Evolutionary conservation across 2,113 vertebrate species (phyloP), one percentile per base, ranked within the genome.

Genomic region (Atherinomorus stipes): DNA sequence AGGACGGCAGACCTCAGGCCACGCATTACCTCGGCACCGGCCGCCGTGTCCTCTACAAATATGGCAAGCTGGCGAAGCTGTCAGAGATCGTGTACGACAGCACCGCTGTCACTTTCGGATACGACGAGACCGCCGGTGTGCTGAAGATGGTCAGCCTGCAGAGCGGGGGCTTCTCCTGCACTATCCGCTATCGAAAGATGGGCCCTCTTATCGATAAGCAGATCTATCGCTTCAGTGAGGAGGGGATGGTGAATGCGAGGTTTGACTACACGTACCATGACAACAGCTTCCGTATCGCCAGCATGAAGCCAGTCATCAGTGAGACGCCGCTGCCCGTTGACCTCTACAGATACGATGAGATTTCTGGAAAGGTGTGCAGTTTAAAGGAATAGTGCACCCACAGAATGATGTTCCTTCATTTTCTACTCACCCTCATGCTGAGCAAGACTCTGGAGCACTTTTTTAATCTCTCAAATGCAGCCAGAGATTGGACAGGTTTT

Each of bases 261-360:
- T 99, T 99, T 1, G 98, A 99, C 90, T 99, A 99, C 84, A 98
- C 97, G 0, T 99, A 99, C 74, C 98, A 99, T 0, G 98, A 99
- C 89, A 99, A 98, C 86, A 99, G 97, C 88, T 99, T 99, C 91
- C 95, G 98, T 11, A 98, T 99, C 0, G 97, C 98, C 15, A 99
- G 97, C 92, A 96, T 99, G 94, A 99, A 99, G 75, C 97, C 97
- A 0, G 96, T 99, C 75, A 99, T 99, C 84, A 99, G 97, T 8
- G 98, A 99, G 92, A 99, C 97, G 0, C 98, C 98, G 2, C 95
- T 99, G 54, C 98, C 98, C 0, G 97, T 99, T 6, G 98, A 99
- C 88, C 95, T 99, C 50, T 99, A 99, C 91, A 94, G 97, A 80
- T 99, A 99, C 0, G 98, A 99, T 2, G 98, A 99, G 92, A 99